Base-by-base conservation (phyloP, 2,888 invertebrate genomes). In the Clistopyga incitator region DNA sequence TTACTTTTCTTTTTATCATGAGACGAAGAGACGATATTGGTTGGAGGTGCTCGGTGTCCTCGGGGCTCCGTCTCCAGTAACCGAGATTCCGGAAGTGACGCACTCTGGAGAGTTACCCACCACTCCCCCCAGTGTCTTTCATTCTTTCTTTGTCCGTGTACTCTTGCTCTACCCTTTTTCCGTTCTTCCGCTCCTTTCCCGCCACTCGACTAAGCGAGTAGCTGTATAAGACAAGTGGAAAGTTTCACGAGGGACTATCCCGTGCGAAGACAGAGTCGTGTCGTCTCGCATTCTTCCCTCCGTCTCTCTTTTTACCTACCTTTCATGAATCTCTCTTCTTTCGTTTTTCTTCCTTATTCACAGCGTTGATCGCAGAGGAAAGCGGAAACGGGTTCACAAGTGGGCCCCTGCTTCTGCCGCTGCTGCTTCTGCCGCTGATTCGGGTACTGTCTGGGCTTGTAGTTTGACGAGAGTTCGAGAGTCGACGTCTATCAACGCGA, bases 391-490 rank as follows among this genome's bases (percentile, higher is more conserved):
- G 52, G 85, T 82, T 82, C 80, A 75, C 74, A 65, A 74, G 59
- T 38, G 59, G 50, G 42, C 72, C 67, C 42, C 61, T 68, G 38
- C 64, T 4, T 10, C 20, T 47, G n/a, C 68, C 34, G 54, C 47
- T 50, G 45, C 59, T 54, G 47, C 20, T 47, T 11, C 68, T 47
- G 54, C 47, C 38, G 45, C 59, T 54, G 47, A 23, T 47, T 13
- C 56, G n/a, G 50, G 70, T 71, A 15, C 45, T 67, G 50, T n/a
- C 45, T 52, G 50, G 4, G 59, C 64, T 64, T 75, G 78, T 78
- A 83, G 78, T 85, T 85, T 83, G 85, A 85, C 78, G 81, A 78
- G 78, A 83, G 85, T 85, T 84, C 65, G 78, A 74, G 81, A 70
- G 68, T 75, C 56, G 70, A 45, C 64, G 72, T 50, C 54, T 20